Evolutionary conservation across 2,113 vertebrate species (phyloP).

Genomic region (Triplophysa tibetana): DNA sequence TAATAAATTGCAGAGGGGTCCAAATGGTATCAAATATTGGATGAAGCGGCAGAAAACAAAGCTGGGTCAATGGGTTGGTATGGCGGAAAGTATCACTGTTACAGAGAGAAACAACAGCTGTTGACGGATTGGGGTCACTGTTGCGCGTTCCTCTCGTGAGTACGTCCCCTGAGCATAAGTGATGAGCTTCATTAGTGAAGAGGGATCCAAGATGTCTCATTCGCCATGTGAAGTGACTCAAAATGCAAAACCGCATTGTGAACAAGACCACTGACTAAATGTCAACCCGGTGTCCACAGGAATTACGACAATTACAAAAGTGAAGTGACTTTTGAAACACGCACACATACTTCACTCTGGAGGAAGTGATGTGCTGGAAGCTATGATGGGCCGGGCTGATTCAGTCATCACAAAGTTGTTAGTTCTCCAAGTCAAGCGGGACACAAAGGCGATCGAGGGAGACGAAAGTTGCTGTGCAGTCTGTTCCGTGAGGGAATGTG

Average conservation of each 20-base stretch:
- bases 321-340: constrained; percentile 13
- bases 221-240: constrained; percentile 43
- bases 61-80: constrained; percentile 27
- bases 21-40: not conserved
- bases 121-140: constrained; percentile 77
- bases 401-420: constrained; percentile 70
- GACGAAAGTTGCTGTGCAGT: constrained; percentile 61
- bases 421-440: constrained; percentile 62
- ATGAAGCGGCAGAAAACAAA: not conserved
- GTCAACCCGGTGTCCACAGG: constrained; percentile 37
- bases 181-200: constrained; percentile 67
- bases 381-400: constrained; percentile 61
- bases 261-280: constrained; percentile 49
- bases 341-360: constrained; percentile 32
- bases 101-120: constrained; percentile 68
- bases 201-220: constrained; percentile 54
- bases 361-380: constrained; percentile 49
- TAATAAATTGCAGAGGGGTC: not conserved
- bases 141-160: constrained; percentile 61
- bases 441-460: constrained; percentile 63
- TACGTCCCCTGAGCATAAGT: constrained; percentile 64
- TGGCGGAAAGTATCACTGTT: constrained; percentile 41
- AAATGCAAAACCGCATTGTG: constrained; percentile 19
- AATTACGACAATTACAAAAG: not conserved
- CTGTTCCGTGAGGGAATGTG: constrained; percentile 55